phyloP scores from a whole-genome alignment of 1,140 invertebrate genomes.

The Nixonia krombeini region DNA sequence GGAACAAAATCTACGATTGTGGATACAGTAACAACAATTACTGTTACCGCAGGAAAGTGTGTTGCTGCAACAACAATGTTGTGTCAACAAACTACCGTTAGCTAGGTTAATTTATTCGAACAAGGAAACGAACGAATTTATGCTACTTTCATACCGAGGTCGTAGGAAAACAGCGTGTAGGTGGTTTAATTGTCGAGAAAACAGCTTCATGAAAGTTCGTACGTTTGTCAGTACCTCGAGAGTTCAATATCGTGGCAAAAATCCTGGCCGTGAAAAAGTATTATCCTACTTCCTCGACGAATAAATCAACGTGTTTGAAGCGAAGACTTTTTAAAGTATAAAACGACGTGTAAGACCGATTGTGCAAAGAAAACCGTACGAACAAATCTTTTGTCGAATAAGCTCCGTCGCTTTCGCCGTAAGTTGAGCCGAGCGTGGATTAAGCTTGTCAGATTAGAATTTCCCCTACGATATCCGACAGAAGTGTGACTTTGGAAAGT shows the following conservation, averaged over 20 bases:
- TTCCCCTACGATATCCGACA: slow-evolving; percentile 31
- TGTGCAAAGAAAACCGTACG: slow-evolving; percentile 9
- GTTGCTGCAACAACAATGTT: too few species aligned
- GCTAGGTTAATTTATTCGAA: too few species aligned
- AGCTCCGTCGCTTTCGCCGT: slow-evolving; percentile 14
- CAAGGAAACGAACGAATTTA: too few species aligned
- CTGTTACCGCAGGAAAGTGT: too few species aligned
- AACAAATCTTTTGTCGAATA: slow-evolving; percentile 21
- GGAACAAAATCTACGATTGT: too few species aligned
- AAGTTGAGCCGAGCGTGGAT: slow-evolving; percentile 12
- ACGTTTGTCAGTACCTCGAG: slow-evolving; percentile 34
- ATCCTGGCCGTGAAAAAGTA: slow-evolving; percentile 10
- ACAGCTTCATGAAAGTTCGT: slow-evolving; percentile 18
- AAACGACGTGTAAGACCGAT: slow-evolving; percentile 25
- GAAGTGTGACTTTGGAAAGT: slow-evolving; percentile 22
- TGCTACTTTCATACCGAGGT: too few species aligned
- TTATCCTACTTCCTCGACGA: slow-evolving; percentile 15
- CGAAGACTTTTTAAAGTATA: slow-evolving; percentile 34
- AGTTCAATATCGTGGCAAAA: slow-evolving; percentile 27
- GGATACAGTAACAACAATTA: too few species aligned
- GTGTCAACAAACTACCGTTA: too few species aligned
- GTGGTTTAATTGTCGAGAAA: slow-evolving; percentile 4
- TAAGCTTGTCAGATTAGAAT: slow-evolving; percentile 42
- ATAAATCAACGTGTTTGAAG: slow-evolving; percentile 34
- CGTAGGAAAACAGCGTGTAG: too few species aligned